Base-by-base conservation (phyloP, 2,888 invertebrate species). In the Eulithis prunata region DNA sequence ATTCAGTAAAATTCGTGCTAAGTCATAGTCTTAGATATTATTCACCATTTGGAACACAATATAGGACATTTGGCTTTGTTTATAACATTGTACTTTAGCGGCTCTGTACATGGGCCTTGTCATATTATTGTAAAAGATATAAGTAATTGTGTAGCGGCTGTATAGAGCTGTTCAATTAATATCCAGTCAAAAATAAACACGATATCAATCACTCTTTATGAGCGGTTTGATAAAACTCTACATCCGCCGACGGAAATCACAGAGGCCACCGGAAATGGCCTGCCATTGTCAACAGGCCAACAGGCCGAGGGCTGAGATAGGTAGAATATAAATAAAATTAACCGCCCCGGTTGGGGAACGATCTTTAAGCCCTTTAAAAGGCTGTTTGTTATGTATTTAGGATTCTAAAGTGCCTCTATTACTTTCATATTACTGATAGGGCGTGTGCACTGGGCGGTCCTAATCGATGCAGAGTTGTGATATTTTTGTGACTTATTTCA, bases 241-340 rank as follows among this genome's bases (percentile, higher is more conserved):
- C 49, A 63, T 57, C 63, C 62, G 65, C 62, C 49, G 7, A 67
- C 62, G 72, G 72, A 72, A 68, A 71, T 72, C 65, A 66, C 60
- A 61, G 38, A 43, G 69, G 51, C 59, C 55, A 46, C 57, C 67
- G 71, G 72, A 71, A 71, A 72, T 72, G 68, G 68, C 32, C 61
- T 65, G 69, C 69, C 69, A 68, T 64, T 66, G 64, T 58, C 65
- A 67, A 62, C 57, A 62, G n/a, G 43, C 62, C 53, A 11, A 8
- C 38, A 38, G 38, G 38, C 38, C 38, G 60, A 55, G 57, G 56
- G 52, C 66, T 32, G 32, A 21, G 60, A 64, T 58, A 55, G 52
- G 54, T 21, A n/a, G 28, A 56, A 62, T 68, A 66, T 64, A 66
- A 66, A 64, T 62, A 68, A 63, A 60, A 62, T 32, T 45, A 53